Percentiles rank a stretch among this genome's conserved stretches.
phyloP scores from a whole-genome alignment of 2,797 vertebrate species.

The Borostomias antarcticus region DNA sequence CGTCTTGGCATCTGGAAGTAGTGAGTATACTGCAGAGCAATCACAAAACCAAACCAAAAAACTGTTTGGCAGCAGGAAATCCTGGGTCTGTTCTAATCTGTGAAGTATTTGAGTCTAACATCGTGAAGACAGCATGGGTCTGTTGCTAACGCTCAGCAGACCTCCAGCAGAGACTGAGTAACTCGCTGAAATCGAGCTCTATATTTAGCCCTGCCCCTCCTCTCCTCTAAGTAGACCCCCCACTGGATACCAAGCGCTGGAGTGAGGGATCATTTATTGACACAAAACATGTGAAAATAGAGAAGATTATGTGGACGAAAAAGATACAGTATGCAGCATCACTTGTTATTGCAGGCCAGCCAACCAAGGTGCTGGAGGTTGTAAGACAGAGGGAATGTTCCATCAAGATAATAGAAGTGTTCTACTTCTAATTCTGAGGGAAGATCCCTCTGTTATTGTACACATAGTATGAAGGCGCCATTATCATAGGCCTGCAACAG shows the following conservation, averaged over 20 bases:
- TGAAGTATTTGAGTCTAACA: not conserved
- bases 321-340: conserved; percentile 27
- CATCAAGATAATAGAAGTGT: too few relatives aligned
- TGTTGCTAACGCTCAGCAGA: too few relatives aligned
- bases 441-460: not conserved
- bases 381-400: not conserved
- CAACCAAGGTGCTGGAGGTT: too few relatives aligned
- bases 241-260: conserved; percentile 16
- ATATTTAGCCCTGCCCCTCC: conserved; percentile 23
- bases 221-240: not conserved
- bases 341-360: conserved; percentile 11
- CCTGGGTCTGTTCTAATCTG: not conserved
- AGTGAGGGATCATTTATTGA: conserved; percentile 38
- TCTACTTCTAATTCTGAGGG: too few relatives aligned
- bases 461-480: not conserved
- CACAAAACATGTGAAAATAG: conserved; percentile 24
- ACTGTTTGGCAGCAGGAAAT: not conserved
- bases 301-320: conserved; percentile 38
- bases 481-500: not conserved
- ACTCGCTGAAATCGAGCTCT: conserved; percentile 9
- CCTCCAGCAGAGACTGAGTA: too few relatives aligned
- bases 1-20: too few relatives aligned
- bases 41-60: too few relatives aligned
- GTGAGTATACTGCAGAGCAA: too few relatives aligned
- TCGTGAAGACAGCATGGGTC: not conserved